Percentiles rank a stretch among this genome's conserved stretches.
Evolutionary conservation across 2,888 invertebrate species (phyloP).

Genomic region (Phyto melanocephala): DNA sequence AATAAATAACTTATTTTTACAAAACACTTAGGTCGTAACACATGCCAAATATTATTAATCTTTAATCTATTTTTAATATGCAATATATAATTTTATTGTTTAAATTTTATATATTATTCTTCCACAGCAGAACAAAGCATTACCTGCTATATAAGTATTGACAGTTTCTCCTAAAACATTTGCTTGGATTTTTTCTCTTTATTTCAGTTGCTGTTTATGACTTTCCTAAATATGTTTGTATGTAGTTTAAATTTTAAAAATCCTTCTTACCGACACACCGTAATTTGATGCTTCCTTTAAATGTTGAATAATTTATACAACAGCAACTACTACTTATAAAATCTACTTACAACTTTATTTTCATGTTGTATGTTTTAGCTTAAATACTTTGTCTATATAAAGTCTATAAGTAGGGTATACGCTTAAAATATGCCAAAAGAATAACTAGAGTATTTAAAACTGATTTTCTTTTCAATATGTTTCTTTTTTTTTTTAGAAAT

Average conservation of each 20-base stretch:
- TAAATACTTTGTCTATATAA: neutral
- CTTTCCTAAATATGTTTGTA: neutral
- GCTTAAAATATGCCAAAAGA: neutral
- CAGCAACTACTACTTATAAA: slow-evolving; percentile 8
- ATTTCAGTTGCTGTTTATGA: neutral
- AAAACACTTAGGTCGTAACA: no score
- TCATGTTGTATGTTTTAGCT: slow-evolving; percentile 5
- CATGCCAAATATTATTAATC: no score
- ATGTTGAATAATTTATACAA: slow-evolving; percentile 50
- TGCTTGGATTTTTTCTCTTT: no score
- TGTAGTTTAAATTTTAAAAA: neutral
- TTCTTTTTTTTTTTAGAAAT: neutral
- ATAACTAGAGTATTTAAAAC: slow-evolving; percentile 11
- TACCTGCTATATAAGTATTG: no score
- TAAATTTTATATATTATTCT: no score
- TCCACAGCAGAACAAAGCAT: no score
- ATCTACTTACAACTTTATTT: slow-evolving; percentile 42
- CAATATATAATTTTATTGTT: no score
- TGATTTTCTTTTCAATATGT: slow-evolving; percentile 2
- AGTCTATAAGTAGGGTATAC: neutral
- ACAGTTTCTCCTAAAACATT: no score
- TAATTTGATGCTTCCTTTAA: slow-evolving; percentile 57
- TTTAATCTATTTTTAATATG: no score
- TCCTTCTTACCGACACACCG: slow-evolving; percentile 16
- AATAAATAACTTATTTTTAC: no score